Percentiles rank a stretch among this genome's conserved stretches.
Evolutionary conservation across 2,797 vertebrate genomes (phyloP).

Genomic region (Pogoniulus pusillus): DNA sequence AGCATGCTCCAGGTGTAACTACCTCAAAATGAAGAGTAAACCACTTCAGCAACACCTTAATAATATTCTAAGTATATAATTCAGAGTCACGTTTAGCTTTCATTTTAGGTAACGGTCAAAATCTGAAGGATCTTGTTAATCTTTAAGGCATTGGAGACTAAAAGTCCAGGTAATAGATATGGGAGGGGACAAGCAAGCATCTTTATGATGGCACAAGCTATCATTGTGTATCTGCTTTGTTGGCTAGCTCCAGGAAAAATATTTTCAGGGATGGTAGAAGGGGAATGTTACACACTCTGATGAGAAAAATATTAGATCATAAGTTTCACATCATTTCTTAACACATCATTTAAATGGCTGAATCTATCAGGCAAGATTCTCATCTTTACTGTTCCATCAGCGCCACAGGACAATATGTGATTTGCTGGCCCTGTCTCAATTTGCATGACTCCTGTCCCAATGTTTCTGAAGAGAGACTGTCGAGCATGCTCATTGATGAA

Average conservation of each 20-base stretch:
- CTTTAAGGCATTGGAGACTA: conserved; percentile 81
- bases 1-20: not conserved
- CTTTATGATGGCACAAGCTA: conserved; percentile 65
- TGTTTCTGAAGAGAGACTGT: conserved; percentile 97
- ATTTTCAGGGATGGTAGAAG: conserved; percentile 2
- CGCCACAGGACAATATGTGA: conserved; percentile 97
- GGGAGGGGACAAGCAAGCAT: not conserved
- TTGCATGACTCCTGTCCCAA: conserved; percentile 98
- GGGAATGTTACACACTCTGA: conserved; percentile 32
- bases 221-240: conserved; percentile 52
- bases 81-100: conserved; percentile 52
- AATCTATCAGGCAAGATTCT: conserved; percentile 89
- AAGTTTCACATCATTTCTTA: conserved; percentile 89
- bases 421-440: conserved; percentile 91
- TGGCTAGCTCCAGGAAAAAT: conserved; percentile 49
- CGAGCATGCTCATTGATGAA: conserved; percentile 93
- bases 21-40: conserved; percentile 44
- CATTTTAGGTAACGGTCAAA: conserved; percentile 69
- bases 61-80: conserved; percentile 31
- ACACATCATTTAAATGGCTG: conserved; percentile 78
- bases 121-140: conserved; percentile 71
- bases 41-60: conserved; percentile 34
- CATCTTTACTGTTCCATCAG: conserved; percentile 98
- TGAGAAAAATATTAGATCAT: conserved; percentile 80
- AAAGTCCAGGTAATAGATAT: conserved; percentile 72